phyloP scores from a whole-genome alignment of 2,888 invertebrate species.

The Neoaliturus tenellus region DNA sequence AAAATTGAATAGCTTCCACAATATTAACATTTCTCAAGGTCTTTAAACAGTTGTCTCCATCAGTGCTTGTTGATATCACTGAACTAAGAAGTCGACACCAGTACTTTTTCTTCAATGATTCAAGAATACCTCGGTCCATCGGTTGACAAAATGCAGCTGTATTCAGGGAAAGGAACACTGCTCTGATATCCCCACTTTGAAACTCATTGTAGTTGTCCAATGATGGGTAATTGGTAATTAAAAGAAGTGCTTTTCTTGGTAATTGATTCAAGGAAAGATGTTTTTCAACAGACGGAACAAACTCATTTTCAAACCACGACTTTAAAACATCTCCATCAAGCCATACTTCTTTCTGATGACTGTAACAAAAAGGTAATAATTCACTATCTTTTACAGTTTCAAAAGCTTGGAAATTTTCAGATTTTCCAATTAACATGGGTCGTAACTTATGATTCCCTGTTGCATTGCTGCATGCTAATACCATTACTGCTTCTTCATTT shows the following conservation, averaged over 20 bases:
- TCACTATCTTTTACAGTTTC: neutral
- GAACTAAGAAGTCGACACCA: constrained; percentile 5
- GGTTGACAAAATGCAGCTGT: neutral
- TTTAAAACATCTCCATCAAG: neutral
- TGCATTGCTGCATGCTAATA: constrained; percentile 15
- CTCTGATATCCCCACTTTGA: neutral
- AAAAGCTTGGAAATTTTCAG: neutral
- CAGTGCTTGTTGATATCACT: constrained; percentile 21
- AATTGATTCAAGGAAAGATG: neutral
- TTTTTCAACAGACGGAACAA: constrained; percentile 24
- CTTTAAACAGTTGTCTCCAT: neutral
- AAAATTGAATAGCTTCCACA: neutral
- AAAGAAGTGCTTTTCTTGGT: constrained; percentile 6
- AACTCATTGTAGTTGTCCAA: neutral
- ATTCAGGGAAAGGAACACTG: neutral
- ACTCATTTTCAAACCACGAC: neutral
- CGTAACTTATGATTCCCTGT: constrained; percentile 9
- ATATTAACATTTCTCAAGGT: neutral
- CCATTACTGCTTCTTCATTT: neutral
- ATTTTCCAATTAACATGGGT: constrained; percentile 18
- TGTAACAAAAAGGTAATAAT: neutral
- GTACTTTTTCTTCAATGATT: constrained; percentile 18
- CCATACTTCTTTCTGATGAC: neutral
- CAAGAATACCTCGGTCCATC: neutral
- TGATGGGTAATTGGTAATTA: neutral